phyloP scores from a whole-genome alignment of 2,888 invertebrate genomes.

The Anoplius nigerrimus region DNA sequence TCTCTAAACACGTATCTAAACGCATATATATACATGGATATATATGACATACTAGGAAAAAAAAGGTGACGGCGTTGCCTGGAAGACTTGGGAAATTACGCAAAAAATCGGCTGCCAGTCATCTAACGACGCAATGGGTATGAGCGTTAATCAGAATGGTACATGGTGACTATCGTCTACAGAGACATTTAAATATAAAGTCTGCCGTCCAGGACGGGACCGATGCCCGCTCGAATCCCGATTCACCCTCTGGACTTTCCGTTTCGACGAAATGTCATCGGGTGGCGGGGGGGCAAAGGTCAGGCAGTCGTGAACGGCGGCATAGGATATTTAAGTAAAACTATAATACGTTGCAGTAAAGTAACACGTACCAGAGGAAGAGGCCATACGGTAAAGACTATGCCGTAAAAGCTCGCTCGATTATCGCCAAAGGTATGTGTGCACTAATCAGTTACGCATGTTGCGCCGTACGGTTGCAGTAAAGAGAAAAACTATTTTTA shows the following conservation, averaged over 20 bases:
- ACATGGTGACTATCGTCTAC: constrained; percentile 32
- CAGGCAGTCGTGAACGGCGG: background rate
- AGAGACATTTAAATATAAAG: constrained; percentile 33
- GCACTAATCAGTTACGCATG: too few relatives aligned
- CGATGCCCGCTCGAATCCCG: background rate
- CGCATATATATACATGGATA: constrained; percentile 13
- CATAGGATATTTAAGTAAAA: background rate
- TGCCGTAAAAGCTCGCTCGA: background rate
- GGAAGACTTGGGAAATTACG: too few relatives aligned
- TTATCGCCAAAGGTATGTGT: too few relatives aligned
- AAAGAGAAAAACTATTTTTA: constrained; percentile 18
- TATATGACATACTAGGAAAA: constrained; percentile 14
- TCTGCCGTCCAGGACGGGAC: constrained; percentile 36
- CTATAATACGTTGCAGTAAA: background rate
- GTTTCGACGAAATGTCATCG: background rate
- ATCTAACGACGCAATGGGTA: constrained; percentile 14
- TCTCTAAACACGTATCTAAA: constrained; percentile 4
- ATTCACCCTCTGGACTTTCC: background rate
- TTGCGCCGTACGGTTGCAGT: background rate
- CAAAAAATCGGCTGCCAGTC: too few relatives aligned
- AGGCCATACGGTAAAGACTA: constrained; percentile 2
- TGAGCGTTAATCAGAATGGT: constrained; percentile 25
- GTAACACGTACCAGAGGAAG: background rate
- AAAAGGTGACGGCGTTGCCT: background rate
- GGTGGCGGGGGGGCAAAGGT: background rate